These are phyloP conservation scores for Sinelater perroti DNA, from an alignment of 2,888 invertebrate genomes.

Conservation along the genomic window DNA sequence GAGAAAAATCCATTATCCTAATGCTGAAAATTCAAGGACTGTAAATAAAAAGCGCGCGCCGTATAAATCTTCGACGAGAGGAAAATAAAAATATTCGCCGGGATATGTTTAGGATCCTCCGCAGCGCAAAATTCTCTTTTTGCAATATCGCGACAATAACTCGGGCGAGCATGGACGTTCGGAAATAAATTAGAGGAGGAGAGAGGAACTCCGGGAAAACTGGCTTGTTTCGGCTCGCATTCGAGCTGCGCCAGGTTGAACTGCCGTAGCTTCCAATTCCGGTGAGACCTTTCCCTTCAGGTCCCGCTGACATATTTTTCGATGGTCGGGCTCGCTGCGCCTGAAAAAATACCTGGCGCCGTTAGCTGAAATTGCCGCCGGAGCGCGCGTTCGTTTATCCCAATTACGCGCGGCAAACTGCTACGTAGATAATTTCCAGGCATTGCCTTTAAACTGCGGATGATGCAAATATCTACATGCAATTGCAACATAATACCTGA, in stretches of 20 bases:
- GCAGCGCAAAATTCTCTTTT: slow-evolving; percentile 11
- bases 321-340: neutral
- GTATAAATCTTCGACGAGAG: slow-evolving; percentile 12
- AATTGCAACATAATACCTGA: slow-evolving; percentile 40
- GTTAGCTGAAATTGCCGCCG: slow-evolving; percentile 1
- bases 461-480: slow-evolving; percentile 30
- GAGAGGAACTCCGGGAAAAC: slow-evolving; percentile 8
- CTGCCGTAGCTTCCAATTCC: slow-evolving; percentile 6
- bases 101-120: slow-evolving; percentile 1
- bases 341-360: slow-evolving; percentile 1
- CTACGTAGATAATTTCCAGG: slow-evolving; percentile 7
- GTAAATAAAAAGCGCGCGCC: slow-evolving; percentile 12
- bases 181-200: slow-evolving; percentile 9
- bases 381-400: neutral
- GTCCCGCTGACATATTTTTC: slow-evolving; percentile 7
- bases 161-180: slow-evolving; percentile 16
- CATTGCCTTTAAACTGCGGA: slow-evolving; percentile 19
- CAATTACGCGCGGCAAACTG: slow-evolving; percentile 3
- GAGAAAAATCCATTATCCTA: slow-evolving; percentile 19
- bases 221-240: slow-evolving; percentile 12
- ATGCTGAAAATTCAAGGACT: slow-evolving; percentile 9
- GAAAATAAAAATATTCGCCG: slow-evolving; percentile 10
- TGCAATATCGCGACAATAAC: slow-evolving; percentile 8
- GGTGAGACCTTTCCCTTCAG: slow-evolving; percentile 7
- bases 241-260: neutral